phyloP scores from a whole-genome alignment of 2,888 invertebrate genomes.

The Dione juno region DNA sequence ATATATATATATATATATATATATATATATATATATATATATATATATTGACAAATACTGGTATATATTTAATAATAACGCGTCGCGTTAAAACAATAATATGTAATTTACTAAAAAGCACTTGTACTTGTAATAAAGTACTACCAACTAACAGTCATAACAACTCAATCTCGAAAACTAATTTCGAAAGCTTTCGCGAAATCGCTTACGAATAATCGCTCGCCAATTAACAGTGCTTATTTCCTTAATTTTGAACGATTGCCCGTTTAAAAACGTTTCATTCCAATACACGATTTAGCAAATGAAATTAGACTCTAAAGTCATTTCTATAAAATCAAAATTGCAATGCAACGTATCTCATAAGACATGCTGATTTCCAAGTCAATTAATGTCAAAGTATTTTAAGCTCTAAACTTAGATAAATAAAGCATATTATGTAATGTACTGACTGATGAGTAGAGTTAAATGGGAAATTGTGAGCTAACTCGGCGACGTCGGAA shows the following conservation, averaged over 20 bases:
- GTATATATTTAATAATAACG: no score
- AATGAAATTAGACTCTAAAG: background rate
- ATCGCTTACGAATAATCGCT: slow-evolving; percentile 70
- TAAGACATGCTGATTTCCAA: slow-evolving; percentile 52
- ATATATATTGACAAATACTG: no score
- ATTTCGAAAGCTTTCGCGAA: slow-evolving; percentile 46
- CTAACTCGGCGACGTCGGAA: slow-evolving; percentile 76
- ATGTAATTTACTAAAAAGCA: no score
- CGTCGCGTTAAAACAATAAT: no score
- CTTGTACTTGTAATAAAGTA: slow-evolving; percentile 10
- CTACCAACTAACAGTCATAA: slow-evolving; percentile 40
- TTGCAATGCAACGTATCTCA: slow-evolving; percentile 32
- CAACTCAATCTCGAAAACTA: slow-evolving; percentile 53
- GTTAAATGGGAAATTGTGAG: slow-evolving; percentile 80
- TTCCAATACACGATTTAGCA: slow-evolving; percentile 44
- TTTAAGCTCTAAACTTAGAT: slow-evolving; percentile 48
- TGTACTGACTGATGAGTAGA: slow-evolving; percentile 59
- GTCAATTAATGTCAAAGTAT: slow-evolving; percentile 45
- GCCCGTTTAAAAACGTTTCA: slow-evolving; percentile 65
- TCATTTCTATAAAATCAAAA: slow-evolving; percentile 31
- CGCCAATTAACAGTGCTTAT: slow-evolving; percentile 80
- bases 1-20: no score
- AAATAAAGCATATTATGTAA: slow-evolving; percentile 53
- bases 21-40: no score
- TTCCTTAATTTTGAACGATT: slow-evolving; percentile 79